Evolutionary conservation across 2,113 vertebrate genomes (phyloP), one percentile per base, ranked within the genome.

Genomic region (Noturus placidus): DNA sequence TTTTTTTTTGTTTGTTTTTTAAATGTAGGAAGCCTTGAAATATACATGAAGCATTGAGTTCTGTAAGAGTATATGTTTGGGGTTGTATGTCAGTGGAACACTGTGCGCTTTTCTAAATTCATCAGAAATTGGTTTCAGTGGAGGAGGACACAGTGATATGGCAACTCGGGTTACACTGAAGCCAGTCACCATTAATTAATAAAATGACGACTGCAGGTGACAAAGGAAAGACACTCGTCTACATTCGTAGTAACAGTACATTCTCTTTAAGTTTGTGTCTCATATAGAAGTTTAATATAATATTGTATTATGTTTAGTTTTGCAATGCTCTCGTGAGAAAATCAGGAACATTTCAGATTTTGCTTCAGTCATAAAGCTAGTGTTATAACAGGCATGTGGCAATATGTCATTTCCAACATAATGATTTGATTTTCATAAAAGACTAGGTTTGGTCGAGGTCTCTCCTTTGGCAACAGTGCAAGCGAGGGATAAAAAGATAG

Each of bases 111-210:
- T 42, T 61, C 30, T 25, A 6, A 35, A 13, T 59, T 81, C 56
- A 54, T 38, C 11, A 22, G 33, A 52, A 67, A 54, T 56, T 59
- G 9, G 63, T 30, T 15, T 33, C 69, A 59, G 22, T 70, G 11
- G 30, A 42, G 50, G 72, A 30, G 22, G 56, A 81, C 52, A 46
- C 52, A 46, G 33, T 70, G 87, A 88, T 88, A 84, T 56, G 27
- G 50, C 65, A 46, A 70, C 56, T 88, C 76, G 27, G 27, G 87
- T 88, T 88, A 80, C 87, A 61, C 56, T 42, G 63, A 87, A 83
- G 69, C 38, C 80, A 83, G 69, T 80, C 76, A 74, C 54, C 77
- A 88, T 85, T 80, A 81, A 88, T 88, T 83, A 83, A 84, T 84
- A 38, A 79, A 72, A 74, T 42, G 61, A 61, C 27, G 57, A 82